Evolutionary conservation across 2,888 invertebrate genomes (phyloP).

Genomic region (Mythimna loreyi): DNA sequence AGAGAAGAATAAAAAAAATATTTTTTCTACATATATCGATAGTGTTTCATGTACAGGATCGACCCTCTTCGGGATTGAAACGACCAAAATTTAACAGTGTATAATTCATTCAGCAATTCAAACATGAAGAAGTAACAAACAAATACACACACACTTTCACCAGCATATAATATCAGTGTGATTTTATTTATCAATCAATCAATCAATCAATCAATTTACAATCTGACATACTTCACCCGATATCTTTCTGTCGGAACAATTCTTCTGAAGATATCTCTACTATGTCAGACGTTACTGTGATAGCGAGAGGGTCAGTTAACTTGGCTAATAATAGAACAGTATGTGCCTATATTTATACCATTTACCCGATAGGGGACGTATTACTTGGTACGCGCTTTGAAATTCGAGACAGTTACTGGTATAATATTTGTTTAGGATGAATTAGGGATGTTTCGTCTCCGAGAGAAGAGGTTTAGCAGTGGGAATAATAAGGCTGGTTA

Average conservation of each 20-base stretch:
- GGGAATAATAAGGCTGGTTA: no score
- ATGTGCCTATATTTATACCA: conserved; percentile 58
- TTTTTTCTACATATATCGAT: no score
- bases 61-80: no score
- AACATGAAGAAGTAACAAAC: neutral
- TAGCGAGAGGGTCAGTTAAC: conserved; percentile 68
- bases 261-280: conserved; percentile 27
- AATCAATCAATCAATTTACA: conserved; percentile 11
- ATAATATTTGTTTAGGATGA: conserved; percentile 42
- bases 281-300: conserved; percentile 44
- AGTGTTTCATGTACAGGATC: no score
- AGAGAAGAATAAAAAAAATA: no score
- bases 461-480: no score
- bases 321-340: conserved; percentile 61
- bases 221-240: conserved; percentile 6
- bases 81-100: no score
- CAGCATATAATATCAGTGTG: neutral
- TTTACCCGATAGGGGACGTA: conserved; percentile 48
- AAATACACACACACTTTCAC: neutral
- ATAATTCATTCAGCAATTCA: no score
- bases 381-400: conserved; percentile 52
- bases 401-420: conserved; percentile 49
- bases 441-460: neutral
- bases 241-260: conserved; percentile 5
- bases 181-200: neutral